Base-by-base conservation (phyloP, 2,888 invertebrate species). In the Flexamia atlantica region DNA sequence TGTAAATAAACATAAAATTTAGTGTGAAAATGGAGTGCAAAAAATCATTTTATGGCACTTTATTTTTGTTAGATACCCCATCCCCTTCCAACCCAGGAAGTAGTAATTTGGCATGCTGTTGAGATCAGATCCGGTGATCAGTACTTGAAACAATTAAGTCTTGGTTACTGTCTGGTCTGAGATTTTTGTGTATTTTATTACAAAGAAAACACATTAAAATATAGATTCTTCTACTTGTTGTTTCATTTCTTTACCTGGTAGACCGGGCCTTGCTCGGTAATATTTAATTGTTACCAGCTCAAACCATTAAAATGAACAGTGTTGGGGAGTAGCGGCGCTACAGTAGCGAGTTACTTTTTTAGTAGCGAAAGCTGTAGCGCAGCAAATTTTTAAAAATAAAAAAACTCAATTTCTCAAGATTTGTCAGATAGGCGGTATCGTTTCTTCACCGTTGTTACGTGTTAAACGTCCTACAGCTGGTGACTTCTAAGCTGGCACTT, bases 1-100 rank as follows among this genome's bases (percentile, higher is more conserved):
- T 76, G 76, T 76, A 76, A 76, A 76, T 76, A 76, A 9, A 25
- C 12, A 50, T 46, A 46, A 46, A 50, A 28, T 1, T 76, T 7
- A 23, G 25, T 76, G 46, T 46, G 76, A 25, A 76, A 50, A 25
- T 76, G 28, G 46, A 76, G 70, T 70, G 70, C 70, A 70, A 70
- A 36, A 70, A 36, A 68, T 14, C 4, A 30, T 30, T 36, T 70
- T 20, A 32, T 36, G 70, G 20, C 64, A 64, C 70, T 70, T 36
- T 70, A 40, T 32, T 70, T 70, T 70, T 36, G 36, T 70, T 40
- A 36, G 70, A 10, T 40, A n/a, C 40, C 40, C 40, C 40, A 10
- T 23, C 70, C 30, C 70, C 40, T 30, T 32, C 30, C 68, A 60
- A 12, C 23, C 14, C 23, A 60, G 25, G 23, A 60, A 57, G 14